Evolutionary conservation across 2,113 vertebrate genomes (phyloP), one percentile per base, ranked within the genome.

Genomic region (Chaetura pelagica): DNA sequence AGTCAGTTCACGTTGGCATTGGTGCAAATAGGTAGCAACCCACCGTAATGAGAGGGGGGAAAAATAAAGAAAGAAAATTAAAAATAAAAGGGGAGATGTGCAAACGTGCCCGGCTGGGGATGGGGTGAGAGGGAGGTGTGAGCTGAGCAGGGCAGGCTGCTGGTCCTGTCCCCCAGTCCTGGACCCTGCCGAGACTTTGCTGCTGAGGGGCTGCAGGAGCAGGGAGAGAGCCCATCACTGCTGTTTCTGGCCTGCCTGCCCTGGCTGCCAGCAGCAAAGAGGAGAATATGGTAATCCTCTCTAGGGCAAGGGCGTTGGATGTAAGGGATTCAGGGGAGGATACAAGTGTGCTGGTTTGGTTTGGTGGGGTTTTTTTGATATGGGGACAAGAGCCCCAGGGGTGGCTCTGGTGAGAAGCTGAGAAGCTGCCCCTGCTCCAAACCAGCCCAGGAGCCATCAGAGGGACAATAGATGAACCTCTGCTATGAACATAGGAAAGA

Each of bases 231-330:
- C 49, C 75, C 58, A 16, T n/a, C 32, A 6, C 58, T 24, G 54
- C 0, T 22, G 22, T 2, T 61, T 74, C 51, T 86, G 72, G 38
- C 21, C 66, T 22, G 21, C 12, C 61, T 17, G 20, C 23, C 34
- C 16, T 64, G 1, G 1, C 35, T 69, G n/a, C 46, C 12, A 7
- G 71, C 12, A 10, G 12, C 21, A 66, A 73, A 49, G 9, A 13
- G 1, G 4, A 52, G 38, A 67, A 55, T 9, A 1, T 0, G 13
- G 19, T 61, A 34, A 9, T 4, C 34, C 46, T 29, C 1, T 0
- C n/a, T 30, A n/a, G 10, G 3, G 4, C 16, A 3, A 15, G 30
- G 32, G 26, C 23, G 68, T 10, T 24, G 66, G 29, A 19, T 51
- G 27, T 15, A 61, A 10, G 18, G 26, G 40, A 10, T 48, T 68